Conservation (phyloP, 1,140 invertebrate species). For the Epicauta chinensis region DNA sequence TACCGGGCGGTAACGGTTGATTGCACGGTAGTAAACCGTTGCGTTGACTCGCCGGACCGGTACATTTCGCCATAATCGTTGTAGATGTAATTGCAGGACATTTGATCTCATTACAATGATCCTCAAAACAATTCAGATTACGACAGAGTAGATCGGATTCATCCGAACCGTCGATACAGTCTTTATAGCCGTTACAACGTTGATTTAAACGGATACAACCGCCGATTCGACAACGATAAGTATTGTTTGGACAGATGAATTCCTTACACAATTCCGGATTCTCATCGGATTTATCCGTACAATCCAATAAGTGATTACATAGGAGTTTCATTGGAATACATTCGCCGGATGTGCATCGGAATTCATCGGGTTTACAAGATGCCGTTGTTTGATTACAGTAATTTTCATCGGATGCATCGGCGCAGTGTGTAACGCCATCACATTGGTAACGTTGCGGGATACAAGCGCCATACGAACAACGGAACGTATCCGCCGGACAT, state of each 20-base stretch:
- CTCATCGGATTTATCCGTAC: slow-evolving; percentile 59
- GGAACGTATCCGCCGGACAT: slow-evolving; percentile 48
- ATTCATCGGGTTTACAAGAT: slow-evolving; percentile 38
- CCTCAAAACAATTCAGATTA: slow-evolving; percentile 7
- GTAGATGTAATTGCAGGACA: slow-evolving; percentile 12
- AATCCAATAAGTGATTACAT: slow-evolving; percentile 56
- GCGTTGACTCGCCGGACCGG: slow-evolving; percentile 30
- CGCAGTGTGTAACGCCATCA: slow-evolving; percentile 11
- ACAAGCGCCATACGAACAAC: slow-evolving; percentile 55
- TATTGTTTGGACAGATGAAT: slow-evolving; percentile 37
- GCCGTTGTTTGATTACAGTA: slow-evolving; percentile 7
- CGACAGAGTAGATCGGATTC: slow-evolving; percentile 40
- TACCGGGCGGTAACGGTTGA: slow-evolving; percentile 31
- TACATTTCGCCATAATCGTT: slow-evolving; percentile 24
- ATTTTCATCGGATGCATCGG: slow-evolving; percentile 20
- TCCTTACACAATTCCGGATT: slow-evolving; percentile 40
- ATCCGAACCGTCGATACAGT: slow-evolving; percentile 59
- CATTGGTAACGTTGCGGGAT: slow-evolving; percentile 1
- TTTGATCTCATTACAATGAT: slow-evolving; percentile 4
- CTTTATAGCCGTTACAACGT: slow-evolving; percentile 45
- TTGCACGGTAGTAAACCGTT: slow-evolving; percentile 36
- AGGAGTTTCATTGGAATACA: slow-evolving; percentile 49
- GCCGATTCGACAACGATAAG: slow-evolving; percentile 49
- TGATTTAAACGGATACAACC: slow-evolving; percentile 44
- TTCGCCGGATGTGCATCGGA: slow-evolving; percentile 50